Conservation (phyloP, 2,113 vertebrate species). For the Takifugu flavidus region DNA sequence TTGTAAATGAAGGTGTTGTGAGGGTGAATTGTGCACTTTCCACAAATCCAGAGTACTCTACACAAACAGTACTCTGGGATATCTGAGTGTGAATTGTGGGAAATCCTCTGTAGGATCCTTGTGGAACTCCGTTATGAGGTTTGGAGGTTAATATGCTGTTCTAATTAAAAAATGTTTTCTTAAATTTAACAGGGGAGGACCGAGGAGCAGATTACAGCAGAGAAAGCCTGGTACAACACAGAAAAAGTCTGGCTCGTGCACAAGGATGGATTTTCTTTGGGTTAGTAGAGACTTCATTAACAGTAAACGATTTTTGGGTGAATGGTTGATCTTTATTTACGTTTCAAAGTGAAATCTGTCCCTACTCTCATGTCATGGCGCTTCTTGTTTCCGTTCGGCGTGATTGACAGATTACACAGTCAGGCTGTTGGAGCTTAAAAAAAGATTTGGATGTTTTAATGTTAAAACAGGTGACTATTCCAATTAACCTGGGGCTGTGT, state of each 20-base stretch:
- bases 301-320: no score
- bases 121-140: slow-evolving; percentile 1
- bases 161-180: background rate
- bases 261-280: slow-evolving; percentile 94
- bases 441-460: slow-evolving; percentile 21
- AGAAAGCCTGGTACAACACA: slow-evolving; percentile 88
- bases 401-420: background rate
- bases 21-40: no score
- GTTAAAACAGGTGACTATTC: slow-evolving; percentile 1
- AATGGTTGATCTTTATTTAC: background rate
- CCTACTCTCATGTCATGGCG: background rate
- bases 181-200: slow-evolving; percentile 80
- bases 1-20: slow-evolving; percentile 1
- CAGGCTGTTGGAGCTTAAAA: slow-evolving; percentile 7
- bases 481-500: no score
- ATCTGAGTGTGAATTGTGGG: no score
- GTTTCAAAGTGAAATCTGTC: background rate
- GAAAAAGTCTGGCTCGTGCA: slow-evolving; percentile 97
- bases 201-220: slow-evolving; percentile 86
- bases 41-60: no score
- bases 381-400: background rate
- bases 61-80: no score
- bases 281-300: slow-evolving; percentile 61
- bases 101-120: background rate
- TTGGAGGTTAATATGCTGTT: background rate